Evolutionary conservation across 2,888 invertebrate genomes (phyloP).

Genomic region (Helicoverpa assulta): DNA sequence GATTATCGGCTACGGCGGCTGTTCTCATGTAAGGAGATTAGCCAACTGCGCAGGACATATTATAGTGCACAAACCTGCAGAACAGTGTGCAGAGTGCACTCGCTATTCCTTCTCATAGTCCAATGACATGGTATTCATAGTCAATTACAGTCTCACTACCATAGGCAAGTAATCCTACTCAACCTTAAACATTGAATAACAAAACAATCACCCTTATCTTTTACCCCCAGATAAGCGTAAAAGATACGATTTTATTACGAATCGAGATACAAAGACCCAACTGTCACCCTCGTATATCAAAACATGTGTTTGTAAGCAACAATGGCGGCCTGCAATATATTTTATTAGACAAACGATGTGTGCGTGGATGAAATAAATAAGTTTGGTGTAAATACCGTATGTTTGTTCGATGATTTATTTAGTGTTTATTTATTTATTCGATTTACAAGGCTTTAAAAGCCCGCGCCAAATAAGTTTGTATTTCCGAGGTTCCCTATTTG

Average conservation of each 20-base stretch:
- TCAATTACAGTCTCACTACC: too few species aligned
- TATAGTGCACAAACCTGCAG: too few species aligned
- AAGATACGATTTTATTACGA: slow-evolving; percentile 40
- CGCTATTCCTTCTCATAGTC: too few species aligned
- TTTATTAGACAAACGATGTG: slow-evolving; percentile 47
- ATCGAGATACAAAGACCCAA: slow-evolving; percentile 31
- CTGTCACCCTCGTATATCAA: slow-evolving; percentile 28
- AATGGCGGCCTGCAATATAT: slow-evolving; percentile 40
- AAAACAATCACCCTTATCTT: slow-evolving; percentile 16
- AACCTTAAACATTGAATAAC: not conserved
- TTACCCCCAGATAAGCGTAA: slow-evolving; percentile 33
- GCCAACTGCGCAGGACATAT: too few species aligned
- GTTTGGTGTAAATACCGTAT: not conserved
- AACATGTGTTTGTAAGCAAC: slow-evolving; percentile 36
- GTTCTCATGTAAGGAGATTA: too few species aligned
- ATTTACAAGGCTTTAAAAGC: too few species aligned
- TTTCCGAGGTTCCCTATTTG: too few species aligned
- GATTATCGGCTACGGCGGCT: too few species aligned
- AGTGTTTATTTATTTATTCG: not conserved
- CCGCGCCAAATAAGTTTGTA: too few species aligned
- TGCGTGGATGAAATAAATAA: slow-evolving; percentile 50
- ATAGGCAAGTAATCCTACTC: not conserved
- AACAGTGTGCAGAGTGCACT: too few species aligned
- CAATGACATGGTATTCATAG: too few species aligned
- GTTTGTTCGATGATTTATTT: not conserved